Evolutionary conservation across 2,113 vertebrate genomes (phyloP).

Genomic region (Bungarus multicinctus): DNA sequence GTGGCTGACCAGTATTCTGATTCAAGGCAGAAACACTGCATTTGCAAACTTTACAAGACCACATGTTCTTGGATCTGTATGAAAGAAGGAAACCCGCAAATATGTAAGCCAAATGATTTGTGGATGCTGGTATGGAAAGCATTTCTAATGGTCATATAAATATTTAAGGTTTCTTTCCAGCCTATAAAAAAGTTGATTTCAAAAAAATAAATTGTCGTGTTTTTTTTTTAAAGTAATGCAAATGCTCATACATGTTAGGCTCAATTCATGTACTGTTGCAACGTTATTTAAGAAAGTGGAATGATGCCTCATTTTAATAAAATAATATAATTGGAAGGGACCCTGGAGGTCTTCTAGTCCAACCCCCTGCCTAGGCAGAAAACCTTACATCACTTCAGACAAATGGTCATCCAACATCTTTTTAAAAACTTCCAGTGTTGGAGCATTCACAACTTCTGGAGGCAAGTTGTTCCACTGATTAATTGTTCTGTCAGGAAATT

Average conservation of each 20-base stretch:
- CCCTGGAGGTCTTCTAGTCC: not conserved
- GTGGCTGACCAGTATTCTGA: slow-evolving; percentile 57
- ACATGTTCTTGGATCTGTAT: slow-evolving; percentile 77
- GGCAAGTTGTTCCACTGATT: not conserved
- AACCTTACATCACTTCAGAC: not conserved
- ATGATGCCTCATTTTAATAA: not conserved
- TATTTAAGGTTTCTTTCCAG: slow-evolving; percentile 61
- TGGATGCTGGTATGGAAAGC: slow-evolving; percentile 57
- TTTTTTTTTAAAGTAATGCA: slow-evolving; percentile 22
- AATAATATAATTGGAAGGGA: not conserved
- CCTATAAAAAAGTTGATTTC: slow-evolving; percentile 56
- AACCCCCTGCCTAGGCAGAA: not conserved
- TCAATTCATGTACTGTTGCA: not conserved
- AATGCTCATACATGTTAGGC: not conserved
- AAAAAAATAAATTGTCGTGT: slow-evolving; percentile 25
- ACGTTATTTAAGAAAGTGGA: not conserved
- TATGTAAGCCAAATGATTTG: slow-evolving; percentile 67
- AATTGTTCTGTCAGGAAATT: not conserved
- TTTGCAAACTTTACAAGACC: slow-evolving; percentile 75
- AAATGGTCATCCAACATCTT: not conserved
- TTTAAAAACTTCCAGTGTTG: not conserved
- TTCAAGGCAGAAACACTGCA: slow-evolving; percentile 70
- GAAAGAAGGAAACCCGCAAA: slow-evolving; percentile 65
- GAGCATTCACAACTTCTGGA: not conserved
- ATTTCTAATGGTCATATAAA: slow-evolving; percentile 67